Base-by-base conservation (phyloP, 1,140 invertebrate genomes). In the Orchesella cincta region DNA sequence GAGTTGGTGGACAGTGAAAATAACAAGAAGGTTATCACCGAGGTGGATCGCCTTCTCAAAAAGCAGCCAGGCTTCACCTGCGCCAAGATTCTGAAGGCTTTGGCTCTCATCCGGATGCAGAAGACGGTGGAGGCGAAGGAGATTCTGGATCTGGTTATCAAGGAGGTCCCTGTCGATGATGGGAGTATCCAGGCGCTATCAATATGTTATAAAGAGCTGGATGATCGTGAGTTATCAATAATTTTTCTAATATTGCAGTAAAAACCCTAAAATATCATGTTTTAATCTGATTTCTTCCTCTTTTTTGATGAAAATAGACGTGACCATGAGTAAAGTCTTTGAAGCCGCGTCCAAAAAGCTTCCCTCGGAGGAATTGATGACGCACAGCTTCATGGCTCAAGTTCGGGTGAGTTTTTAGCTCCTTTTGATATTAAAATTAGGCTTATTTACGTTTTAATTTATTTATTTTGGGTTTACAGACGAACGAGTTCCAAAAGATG, bases 21-120 rank as follows among this genome's bases (percentile, higher is more conserved):
- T 84, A 97, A 98, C 87, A 98, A 98, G 84, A 97, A 98, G 85
- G 96, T 96, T 0, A 88, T 98, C n/a, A 95, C 98, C 85, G 97
- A 98, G 87, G 94, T 94, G 5, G 96, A 98, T 77, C 98, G 97
- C 87, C 91, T 98, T 18, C 87, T 98, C 34, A 96, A 94, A 84
- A 98, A 98, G 85, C 93, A 94, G 83, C 93, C 95, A 77, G 89
- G 90, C 81, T 90, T 97, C 80, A 91, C 92, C 46, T 96, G 95
- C 87, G 96, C 94, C 1, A 92, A 93, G 84, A 95, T 95, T 80
- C 83, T 99, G 70, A 98, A 98, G 86, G 93, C 94, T 0, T 86
- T 99, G 78, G 94, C 96, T 0, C 86, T 98, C 79, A 87, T 97
- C 62, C 89, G 97, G 77, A 88, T 97, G 83, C 94, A 94, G 1